Conservation (phyloP, 1,140 invertebrate genomes). For the Pseudomyrmex cubaensis region DNA sequence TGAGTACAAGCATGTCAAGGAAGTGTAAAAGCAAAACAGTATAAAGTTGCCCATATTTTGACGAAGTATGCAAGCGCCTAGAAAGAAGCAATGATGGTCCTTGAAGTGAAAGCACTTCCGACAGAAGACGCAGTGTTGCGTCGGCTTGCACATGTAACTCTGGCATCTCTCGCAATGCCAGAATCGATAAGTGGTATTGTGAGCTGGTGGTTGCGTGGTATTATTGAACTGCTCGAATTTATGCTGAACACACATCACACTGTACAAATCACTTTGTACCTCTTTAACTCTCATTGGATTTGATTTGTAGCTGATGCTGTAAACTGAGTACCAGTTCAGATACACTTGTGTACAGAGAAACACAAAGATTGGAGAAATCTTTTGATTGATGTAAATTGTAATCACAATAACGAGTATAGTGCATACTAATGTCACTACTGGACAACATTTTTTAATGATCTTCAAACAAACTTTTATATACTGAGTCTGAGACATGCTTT, state of each 20-base stretch:
- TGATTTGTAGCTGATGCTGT: conserved; percentile 69
- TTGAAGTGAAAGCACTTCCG: conserved; percentile 76
- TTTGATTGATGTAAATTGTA: conserved; percentile 74
- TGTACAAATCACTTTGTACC: conserved; percentile 38
- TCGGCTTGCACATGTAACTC: conserved; percentile 73
- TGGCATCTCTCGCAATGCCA: conserved; percentile 78
- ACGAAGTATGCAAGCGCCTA: conserved; percentile 74
- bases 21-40: conserved; percentile 76
- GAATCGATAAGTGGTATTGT: conserved; percentile 61
- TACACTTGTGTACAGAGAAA: conserved; percentile 77
- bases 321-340: conserved; percentile 78
- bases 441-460: conserved; percentile 36
- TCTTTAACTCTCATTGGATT: conserved; percentile 66
- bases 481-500: conserved; percentile 11
- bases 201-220: background rate
- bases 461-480: conserved; percentile 41
- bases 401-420: conserved; percentile 48
- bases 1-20: conserved; percentile 75
- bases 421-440: conserved; percentile 38
- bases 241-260: background rate
- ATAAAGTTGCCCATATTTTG: conserved; percentile 80
- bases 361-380: conserved; percentile 72
- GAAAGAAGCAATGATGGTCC: conserved; percentile 79
- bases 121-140: conserved; percentile 75
- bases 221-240: background rate